Conservation (phyloP, 2,888 invertebrate species). For the Aphodius sticticus region DNA sequence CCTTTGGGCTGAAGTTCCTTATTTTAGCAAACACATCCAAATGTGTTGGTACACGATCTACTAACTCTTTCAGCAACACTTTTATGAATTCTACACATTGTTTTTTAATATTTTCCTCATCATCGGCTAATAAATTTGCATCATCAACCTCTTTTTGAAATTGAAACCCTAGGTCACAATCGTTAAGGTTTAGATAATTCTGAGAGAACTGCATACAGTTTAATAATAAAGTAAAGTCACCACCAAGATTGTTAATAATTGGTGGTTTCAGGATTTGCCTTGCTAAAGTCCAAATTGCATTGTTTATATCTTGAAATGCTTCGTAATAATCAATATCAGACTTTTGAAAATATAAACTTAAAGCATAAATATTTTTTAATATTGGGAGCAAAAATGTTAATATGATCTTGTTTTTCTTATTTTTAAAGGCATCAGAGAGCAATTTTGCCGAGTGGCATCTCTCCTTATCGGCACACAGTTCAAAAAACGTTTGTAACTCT, state of each 20-base stretch:
- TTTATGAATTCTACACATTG: conserved; percentile 9
- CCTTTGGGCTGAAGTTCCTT: neutral
- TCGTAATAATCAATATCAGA: conserved; percentile 14
- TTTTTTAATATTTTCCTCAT: neutral
- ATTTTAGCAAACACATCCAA: conserved; percentile 11
- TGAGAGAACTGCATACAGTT: conserved; percentile 11
- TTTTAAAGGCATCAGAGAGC: conserved; percentile 8
- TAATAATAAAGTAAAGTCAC: neutral
- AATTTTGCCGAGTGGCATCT: conserved; percentile 26
- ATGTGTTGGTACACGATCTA: neutral
- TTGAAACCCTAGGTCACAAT: neutral
- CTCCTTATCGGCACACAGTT: conserved; percentile 16
- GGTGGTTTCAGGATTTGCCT: conserved; percentile 23
- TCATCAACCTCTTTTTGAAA: neutral
- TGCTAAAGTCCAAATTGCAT: neutral
- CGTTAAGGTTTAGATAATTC: neutral
- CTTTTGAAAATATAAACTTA: conserved; percentile 14
- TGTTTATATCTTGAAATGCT: neutral
- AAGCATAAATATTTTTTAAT: conserved; percentile 12
- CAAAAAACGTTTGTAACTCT: conserved; percentile 35
- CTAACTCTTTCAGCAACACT: neutral
- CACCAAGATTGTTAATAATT: conserved; percentile 4
- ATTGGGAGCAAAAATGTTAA: conserved; percentile 22
- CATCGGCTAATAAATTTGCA: neutral
- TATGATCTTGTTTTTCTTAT: conserved; percentile 16